Percentiles rank a stretch among this genome's conserved stretches.
These are phyloP conservation scores for Perithous albicinctus DNA, from an alignment of 2,888 invertebrate genomes.

Conservation along the genomic window DNA sequence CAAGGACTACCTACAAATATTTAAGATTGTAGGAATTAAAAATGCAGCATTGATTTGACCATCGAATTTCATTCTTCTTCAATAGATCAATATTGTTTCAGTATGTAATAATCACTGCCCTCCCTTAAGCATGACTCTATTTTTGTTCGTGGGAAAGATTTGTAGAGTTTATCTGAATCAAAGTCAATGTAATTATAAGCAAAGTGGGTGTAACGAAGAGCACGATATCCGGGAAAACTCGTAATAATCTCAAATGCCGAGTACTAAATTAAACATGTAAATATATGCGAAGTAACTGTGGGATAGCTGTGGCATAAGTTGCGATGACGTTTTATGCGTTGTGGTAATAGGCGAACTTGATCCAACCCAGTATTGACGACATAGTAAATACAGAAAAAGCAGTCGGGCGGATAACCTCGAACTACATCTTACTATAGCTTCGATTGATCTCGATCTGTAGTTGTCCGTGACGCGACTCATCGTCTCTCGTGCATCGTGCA, in stretches of 20 bases:
- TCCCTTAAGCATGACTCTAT: not conserved
- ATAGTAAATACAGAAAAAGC: conserved; percentile 41
- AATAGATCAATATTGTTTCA: no score
- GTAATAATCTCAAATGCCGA: conserved; percentile 44
- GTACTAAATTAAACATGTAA: conserved; percentile 64
- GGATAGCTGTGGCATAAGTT: conserved; percentile 25
- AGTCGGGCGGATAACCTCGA: conserved; percentile 50
- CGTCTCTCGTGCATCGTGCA: conserved; percentile 20
- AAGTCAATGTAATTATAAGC: conserved; percentile 39
- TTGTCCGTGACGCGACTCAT: conserved; percentile 28
- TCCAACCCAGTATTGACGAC: conserved; percentile 20
- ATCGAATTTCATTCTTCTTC: no score
- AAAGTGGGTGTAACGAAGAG: conserved; percentile 18
- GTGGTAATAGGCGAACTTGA: conserved; percentile 62
- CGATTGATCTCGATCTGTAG: conserved; percentile 23
- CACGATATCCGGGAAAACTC: conserved; percentile 64
- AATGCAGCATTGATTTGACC: no score
- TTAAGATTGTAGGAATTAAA: no score
- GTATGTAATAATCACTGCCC: no score
- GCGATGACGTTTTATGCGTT: conserved; percentile 39
- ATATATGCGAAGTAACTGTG: conserved; percentile 62
- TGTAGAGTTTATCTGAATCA: conserved; percentile 13
- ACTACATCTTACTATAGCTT: conserved; percentile 52
- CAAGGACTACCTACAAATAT: no score
- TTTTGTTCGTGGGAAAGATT: not conserved